Conservation (phyloP, 2,888 invertebrate genomes). For the Rutpela maculata region DNA sequence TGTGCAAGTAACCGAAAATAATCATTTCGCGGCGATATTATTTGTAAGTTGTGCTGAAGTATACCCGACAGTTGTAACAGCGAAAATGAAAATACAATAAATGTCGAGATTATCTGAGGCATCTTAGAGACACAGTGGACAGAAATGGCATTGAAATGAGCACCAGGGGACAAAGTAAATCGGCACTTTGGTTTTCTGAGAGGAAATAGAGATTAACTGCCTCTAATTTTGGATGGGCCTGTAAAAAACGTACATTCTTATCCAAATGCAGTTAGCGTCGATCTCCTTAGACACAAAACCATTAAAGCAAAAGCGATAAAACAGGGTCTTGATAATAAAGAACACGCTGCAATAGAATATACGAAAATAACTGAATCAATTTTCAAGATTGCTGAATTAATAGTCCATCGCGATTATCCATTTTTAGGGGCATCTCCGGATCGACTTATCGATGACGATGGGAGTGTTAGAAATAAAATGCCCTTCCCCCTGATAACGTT, state of each 20-base stretch:
- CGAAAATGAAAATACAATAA: no score
- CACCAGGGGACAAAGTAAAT: background rate
- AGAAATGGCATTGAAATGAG: no score
- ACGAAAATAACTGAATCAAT: background rate
- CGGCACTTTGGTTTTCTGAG: background rate
- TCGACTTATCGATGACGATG: slow-evolving; percentile 31
- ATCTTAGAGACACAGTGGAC: background rate
- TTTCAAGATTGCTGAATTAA: background rate
- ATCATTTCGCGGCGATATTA: no score
- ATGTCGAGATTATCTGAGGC: background rate
- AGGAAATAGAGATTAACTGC: slow-evolving; percentile 18
- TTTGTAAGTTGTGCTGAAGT: no score
- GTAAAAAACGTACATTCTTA: background rate
- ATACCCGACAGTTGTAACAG: no score
- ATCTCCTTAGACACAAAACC: background rate
- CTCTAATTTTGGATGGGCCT: slow-evolving; percentile 8
- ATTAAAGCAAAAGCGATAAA: background rate
- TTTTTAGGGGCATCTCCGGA: slow-evolving; percentile 44
- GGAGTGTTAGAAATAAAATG: slow-evolving; percentile 46
- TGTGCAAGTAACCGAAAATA: no score
- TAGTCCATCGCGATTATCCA: slow-evolving; percentile 35
- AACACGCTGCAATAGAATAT: no score
- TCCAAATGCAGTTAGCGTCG: background rate
- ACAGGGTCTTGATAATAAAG: background rate
- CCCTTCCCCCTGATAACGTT: slow-evolving; percentile 14